Evolutionary conservation across 2,888 invertebrate genomes (phyloP), one percentile per base, ranked within the genome.

Genomic region (Hemistola chrysoprasaria): DNA sequence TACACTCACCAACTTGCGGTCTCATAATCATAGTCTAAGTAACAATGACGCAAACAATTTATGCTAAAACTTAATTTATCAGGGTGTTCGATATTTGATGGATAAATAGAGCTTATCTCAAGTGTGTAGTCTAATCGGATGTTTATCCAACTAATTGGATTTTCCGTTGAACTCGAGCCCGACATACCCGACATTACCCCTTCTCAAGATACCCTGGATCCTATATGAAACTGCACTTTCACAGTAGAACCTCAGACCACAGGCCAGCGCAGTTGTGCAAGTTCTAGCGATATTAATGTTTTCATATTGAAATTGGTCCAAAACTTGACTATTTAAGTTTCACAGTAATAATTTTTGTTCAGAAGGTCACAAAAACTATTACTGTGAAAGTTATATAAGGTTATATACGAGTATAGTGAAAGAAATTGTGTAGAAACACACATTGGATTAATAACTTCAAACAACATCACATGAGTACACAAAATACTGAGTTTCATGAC

Each of bases 91-190:
- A 70, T 67, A 62, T 72, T 66, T 57, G 59, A 66, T 63, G 59
- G 56, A 69, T 64, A 75, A 78, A 78, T 69, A 73, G 60, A 65
- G 73, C 69, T 78, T 72, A 75, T 73, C 72, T 72, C 56, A 53
- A 72, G 62, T 70, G 62, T 66, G 57, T 71, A 77, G 68, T 71
- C 71, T 71, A 76, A 75, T 72, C 66, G 69, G 71, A 68, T 82
- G 80, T 81, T 81, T 78, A 78, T 77, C 66, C 69, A 72, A 71
- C 78, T 81, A 83, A 82, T 81, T 81, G 80, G 74, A 79, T 80
- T 73, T 74, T 71, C 69, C 69, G 64, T 62, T 11, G 9, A 30
- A 9, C 26, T 30, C 24, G 36, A n/a, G n/a, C n/a, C n/a, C n/a
- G n/a, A n/a, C n/a, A n/a, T n/a, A n/a, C n/a, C n/a, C n/a, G n/a